phyloP scores from a whole-genome alignment of 2,888 invertebrate genomes.

The Resseliella maxima region DNA sequence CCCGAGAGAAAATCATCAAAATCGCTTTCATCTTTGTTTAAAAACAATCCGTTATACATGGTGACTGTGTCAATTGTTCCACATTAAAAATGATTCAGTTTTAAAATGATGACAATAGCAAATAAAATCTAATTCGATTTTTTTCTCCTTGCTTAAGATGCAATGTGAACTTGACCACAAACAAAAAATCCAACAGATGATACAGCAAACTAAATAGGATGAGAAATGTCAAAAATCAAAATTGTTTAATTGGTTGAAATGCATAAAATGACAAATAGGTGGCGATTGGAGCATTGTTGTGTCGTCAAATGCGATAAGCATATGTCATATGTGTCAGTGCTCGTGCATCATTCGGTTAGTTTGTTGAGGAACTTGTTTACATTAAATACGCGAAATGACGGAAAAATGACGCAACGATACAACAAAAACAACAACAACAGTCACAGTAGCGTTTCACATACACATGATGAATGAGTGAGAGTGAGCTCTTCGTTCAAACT shows the following conservation, averaged over 20 bases:
- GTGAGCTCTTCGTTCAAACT: background rate
- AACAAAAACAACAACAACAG: background rate
- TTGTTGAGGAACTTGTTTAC: constrained; percentile 40
- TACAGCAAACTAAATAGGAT: background rate
- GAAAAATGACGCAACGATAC: constrained; percentile 39
- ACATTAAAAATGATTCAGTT: background rate
- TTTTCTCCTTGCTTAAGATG: background rate
- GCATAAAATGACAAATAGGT: background rate
- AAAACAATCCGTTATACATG: constrained; percentile 5
- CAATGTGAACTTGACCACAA: background rate
- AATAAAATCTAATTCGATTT: background rate
- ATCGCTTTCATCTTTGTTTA: background rate
- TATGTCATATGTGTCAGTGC: constrained; percentile 12
- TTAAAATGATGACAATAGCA: background rate
- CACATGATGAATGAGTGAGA: background rate
- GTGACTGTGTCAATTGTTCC: background rate
- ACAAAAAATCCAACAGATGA: constrained; percentile 28
- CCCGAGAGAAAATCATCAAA: background rate
- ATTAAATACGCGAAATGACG: constrained; percentile 45
- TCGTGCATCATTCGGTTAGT: background rate
- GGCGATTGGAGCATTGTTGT: background rate
- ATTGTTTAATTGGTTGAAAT: background rate
- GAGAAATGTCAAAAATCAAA: background rate
- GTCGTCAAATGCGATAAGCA: background rate
- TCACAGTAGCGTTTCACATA: background rate